Evolutionary conservation across 2,113 vertebrate genomes (phyloP), one percentile per base, ranked within the genome.

Genomic region (Nyctibius bracteatus): DNA sequence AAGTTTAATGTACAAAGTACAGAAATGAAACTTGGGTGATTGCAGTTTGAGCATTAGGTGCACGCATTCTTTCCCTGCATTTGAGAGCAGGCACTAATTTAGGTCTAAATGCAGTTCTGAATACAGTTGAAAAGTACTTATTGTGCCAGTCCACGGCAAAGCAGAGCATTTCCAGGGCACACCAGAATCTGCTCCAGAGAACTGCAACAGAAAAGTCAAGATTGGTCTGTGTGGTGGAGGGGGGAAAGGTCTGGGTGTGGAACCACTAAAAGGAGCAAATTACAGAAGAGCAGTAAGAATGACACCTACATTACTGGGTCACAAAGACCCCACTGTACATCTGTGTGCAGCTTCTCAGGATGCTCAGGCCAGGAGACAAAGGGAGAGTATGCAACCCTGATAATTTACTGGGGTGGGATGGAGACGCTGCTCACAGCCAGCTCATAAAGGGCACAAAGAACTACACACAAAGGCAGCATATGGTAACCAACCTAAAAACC

Each of bases 91-190:
- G 24, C 41, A 43, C 22, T 55, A 49, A 62, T 59, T 58, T 55
- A 79, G 9, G 21, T 74, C n/a, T 39, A 52, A 87, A 81, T 16
- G 17, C 22, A 92, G 39, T 68, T 35, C 24, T 58, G 35, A 90
- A 78, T 33, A 9, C 35, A 67, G 37, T 0, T 54, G 33, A 82
- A 62, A 75, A 90, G 21, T 47, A 85, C 5, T 54, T 1, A 20
- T 43, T 0, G 0, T 49, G 37, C 27, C 5, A 3, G 22, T 22
- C 9, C 37, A 41, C 10, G 41, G 1, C 2, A 85, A 81, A 85
- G 4, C 10, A 62, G 6, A 35, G 18, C 0, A 1, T 33, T 62
- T 10, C 44, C 12, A 51, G 4, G 4, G 14, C 1, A 8, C 21
- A 39, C 5, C 9, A n/a, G 30, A 81, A 74, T 8, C n/a, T 83